Base-by-base conservation (phyloP, 1,140 invertebrate species). In the Heliothis subflexa region DNA sequence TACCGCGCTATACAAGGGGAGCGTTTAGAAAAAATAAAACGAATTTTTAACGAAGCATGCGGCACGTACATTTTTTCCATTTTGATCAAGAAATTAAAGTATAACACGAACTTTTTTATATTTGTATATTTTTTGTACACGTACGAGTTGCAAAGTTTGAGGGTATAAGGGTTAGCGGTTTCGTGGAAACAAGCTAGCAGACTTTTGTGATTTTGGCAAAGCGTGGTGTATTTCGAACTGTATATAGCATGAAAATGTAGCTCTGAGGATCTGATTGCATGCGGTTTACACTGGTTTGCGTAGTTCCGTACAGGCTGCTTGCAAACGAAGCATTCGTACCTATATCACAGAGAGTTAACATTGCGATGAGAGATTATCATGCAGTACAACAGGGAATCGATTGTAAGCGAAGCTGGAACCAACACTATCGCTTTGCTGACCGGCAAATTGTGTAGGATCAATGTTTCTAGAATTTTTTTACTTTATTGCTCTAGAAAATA, bases 351-450 rank as follows among this genome's bases (percentile, higher is more conserved):
- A 25, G 18, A 18, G 57, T 18, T 55, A 18, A 11, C 4, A 54
- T 18, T 18, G 40, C 11, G 64, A 28, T 68, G 64, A 68, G 64
- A 68, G 64, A 68, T 68, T 68, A 68, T 68, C 64, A 50, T 50
- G 47, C 21, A 50, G 11, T 25, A 18, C 18, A 14, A 25, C 18
- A 7, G 47, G 45, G 21, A 68, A 68, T 68, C 47, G 18, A 14
- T 14, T 50, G 47, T 50, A 13, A 50, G 18, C 18, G 9, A 11
- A 49, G 47, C 12, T 68, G 16, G 10, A 9, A 47, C 13, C 25
- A 25, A 68, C 18, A 68, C 10, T 49, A n/a, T 18, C 14, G 18
- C 21, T 3, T 25, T 66, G 45, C n/a, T 49, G 7, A 25, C 4
- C 18, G 14, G 47, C n/a, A 33, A 40, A 33, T 62, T 25, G 55